Base-by-base conservation (phyloP, 2,888 invertebrate species). In the Polydrusus cervinus region DNA sequence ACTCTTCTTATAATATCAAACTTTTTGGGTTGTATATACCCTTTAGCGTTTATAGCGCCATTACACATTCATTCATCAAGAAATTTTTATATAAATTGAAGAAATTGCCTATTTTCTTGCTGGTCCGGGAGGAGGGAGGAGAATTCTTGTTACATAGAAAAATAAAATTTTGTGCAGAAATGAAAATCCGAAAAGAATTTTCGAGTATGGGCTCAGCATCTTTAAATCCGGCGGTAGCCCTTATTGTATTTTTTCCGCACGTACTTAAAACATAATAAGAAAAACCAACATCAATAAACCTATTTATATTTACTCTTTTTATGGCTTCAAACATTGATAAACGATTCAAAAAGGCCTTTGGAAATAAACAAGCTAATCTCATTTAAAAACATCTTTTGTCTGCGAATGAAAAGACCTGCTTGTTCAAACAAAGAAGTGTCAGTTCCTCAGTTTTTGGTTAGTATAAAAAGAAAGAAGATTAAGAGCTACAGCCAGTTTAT, bases 361-460 rank as follows among this genome's bases (percentile, higher is more conserved):
- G 8, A 14, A 30, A 47, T 49, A 64, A 64, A 64, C 64, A 64
- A 34, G 11, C 30, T 47, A 64, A 64, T 64, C 64, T 25, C 30
- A 18, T 64, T 64, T 45, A 64, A 64, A 64, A 64, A 64, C 47
- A 49, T 64, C 34, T 60, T 61, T 64, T 64, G 47, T 47, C 34
- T 64, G 64, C 5, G 47, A 14, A 64, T 47, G 30, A 64, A 45
- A 49, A 64, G 47, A 49, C 49, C 64, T 47, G 47, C 64, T 47
- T 64, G 34, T 64, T 64, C 49, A 49, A 62, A 47, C 49, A 64
- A 49, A 47, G 34, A 64, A 64, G 30, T 45, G 49, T 64, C 47
- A 64, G 64, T 64, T 30, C 14, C 47, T 64, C 34, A 64, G 45
- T 64, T 60, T 60, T 60, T 38, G 57, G 57, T 60, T 60, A 38